Percentiles rank a stretch among this genome's conserved stretches.
Conservation (phyloP, 1,140 invertebrate species). For the Temnothorax curvispinosus region DNA sequence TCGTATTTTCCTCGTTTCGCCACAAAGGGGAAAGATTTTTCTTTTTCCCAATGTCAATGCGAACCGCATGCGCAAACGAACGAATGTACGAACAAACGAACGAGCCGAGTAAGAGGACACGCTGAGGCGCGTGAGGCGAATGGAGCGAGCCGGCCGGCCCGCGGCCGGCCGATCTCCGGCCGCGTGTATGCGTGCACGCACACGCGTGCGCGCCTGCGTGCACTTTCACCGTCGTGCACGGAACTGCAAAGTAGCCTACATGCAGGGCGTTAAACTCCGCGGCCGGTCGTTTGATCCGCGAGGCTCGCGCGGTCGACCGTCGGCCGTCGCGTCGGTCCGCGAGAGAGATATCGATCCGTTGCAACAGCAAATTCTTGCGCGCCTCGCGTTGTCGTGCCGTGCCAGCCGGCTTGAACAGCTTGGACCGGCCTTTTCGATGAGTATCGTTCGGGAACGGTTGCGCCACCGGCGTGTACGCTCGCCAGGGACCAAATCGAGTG, state of each 20-base stretch:
- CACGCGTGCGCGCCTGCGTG: slow-evolving; percentile 62
- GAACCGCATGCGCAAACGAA: slow-evolving; percentile 9
- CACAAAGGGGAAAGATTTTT: slow-evolving; percentile 28
- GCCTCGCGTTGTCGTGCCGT: neutral
- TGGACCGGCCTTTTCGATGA: slow-evolving; percentile 41
- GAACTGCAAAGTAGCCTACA: slow-evolving; percentile 75
- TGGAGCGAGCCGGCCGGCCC: slow-evolving; percentile 4
- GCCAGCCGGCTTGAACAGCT: slow-evolving; percentile 14
- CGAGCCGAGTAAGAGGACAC: slow-evolving; percentile 23
- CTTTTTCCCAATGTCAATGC: slow-evolving; percentile 21
- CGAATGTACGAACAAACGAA: neutral
- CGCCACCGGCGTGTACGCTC: slow-evolving; percentile 25
- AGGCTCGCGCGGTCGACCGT: slow-evolving; percentile 4
- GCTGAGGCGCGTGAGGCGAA: slow-evolving; percentile 64
- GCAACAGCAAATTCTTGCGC: slow-evolving; percentile 65
- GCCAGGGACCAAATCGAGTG: neutral
- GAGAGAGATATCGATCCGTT: slow-evolving; percentile 73
- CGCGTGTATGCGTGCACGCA: slow-evolving; percentile 16
- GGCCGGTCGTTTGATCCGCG: slow-evolving; percentile 65
- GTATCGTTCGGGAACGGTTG: slow-evolving; percentile 46
- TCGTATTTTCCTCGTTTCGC: slow-evolving; percentile 30
- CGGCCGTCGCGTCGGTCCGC: neutral
- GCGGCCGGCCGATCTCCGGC: neutral
- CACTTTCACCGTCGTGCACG: slow-evolving; percentile 76
- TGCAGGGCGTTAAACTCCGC: slow-evolving; percentile 72